Percentiles rank a stretch among this genome's conserved stretches.
Conservation (phyloP, 1,140 invertebrate genomes). For the Papilio polytes region DNA sequence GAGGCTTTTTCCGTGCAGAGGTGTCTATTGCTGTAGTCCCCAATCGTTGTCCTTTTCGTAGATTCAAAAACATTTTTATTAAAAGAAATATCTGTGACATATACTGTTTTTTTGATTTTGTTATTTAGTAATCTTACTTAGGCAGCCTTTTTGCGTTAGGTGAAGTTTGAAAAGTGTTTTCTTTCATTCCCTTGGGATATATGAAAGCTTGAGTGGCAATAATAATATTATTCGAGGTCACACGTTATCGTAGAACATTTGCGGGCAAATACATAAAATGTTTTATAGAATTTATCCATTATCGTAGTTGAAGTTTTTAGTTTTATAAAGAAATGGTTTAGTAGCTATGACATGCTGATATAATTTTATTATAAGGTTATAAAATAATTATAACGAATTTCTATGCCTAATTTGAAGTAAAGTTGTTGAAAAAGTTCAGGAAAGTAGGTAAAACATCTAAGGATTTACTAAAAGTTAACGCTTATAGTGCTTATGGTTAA, state of each 20-base stretch:
- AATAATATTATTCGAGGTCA: constrained; percentile 23
- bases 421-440: no score
- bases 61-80: no score
- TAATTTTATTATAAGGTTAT: neutral
- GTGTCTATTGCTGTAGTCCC: no score
- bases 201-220: constrained; percentile 25
- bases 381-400: neutral
- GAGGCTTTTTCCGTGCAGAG: no score
- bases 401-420: neutral
- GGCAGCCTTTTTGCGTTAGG: neutral
- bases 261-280: constrained; percentile 1
- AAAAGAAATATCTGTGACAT: neutral
- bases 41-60: no score
- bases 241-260: constrained; percentile 23
- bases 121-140: neutral
- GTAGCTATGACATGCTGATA: neutral
- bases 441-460: no score
- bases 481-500: neutral
- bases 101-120: neutral
- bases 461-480: no score
- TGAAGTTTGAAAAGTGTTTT: constrained; percentile 23
- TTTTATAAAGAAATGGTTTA: neutral
- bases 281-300: constrained; percentile 23
- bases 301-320: neutral
- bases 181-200: constrained; percentile 17